Evolutionary conservation across 2,888 invertebrate genomes (phyloP), one percentile per base, ranked within the genome.

Genomic region (Drosophila nr. fundita): DNA sequence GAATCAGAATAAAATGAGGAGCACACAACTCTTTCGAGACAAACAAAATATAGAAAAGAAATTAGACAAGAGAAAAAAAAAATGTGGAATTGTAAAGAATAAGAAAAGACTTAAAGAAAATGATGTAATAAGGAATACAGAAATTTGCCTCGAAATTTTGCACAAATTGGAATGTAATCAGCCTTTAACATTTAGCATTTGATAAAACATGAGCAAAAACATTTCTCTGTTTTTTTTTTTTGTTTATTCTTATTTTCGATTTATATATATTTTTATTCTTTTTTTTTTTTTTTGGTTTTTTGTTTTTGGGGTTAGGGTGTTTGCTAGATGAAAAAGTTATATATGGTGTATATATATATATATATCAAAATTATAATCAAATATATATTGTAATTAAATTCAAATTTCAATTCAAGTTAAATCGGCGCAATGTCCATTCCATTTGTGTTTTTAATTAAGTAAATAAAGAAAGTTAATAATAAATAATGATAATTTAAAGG

Each of bases 111-210:
- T 69, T 54, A 50, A 52, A 54, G 61, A 61, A 57, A 61, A 55
- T 57, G 38, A 58, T 48, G 61, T 34, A 58, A 66, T 49, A 52
- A 68, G 45, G 60, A 64, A 42, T 45, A 38, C 11, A 49, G 58
- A 45, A 67, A 64, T 68, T 80, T 71, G 59, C 71, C 71, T 87
- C 70, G 61, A 68, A 55, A 38, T 13, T 29, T 80, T 49, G 88
- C 85, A 90, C 87, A 91, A 91, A 87, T 85, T 84, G 84, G 89
- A 91, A 91, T 90, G 88, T 82, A 82, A 69, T 76, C 85, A 87
- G 78, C 78, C 78, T 84, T 78, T 91, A 92, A 92, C 92, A 92
- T 92, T 92, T 92, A 92, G 92, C 92, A 92, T 92, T 92, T 92
- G 92, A 92, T 92, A 90, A 89, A 82, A 84, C 87, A 80, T 79